Conservation (phyloP, 2,113 vertebrate genomes). For the Corythaeola cristata region DNA sequence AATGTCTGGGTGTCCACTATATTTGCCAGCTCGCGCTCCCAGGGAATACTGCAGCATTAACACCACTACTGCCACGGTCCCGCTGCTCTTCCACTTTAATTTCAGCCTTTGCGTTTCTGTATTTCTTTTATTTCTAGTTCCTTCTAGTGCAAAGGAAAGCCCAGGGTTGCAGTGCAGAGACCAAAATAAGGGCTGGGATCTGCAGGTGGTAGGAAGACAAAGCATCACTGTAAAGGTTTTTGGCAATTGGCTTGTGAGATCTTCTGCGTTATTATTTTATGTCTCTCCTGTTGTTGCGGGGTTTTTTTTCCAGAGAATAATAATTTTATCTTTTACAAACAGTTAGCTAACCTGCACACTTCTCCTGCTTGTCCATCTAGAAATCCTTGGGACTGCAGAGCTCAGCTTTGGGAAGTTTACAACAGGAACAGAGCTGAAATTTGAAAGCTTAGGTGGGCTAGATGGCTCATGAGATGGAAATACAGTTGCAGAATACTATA, state of each 20-base stretch:
- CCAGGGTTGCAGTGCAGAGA: conserved; percentile 26
- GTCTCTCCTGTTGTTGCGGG: neutral
- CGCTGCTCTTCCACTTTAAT: conserved; percentile 1
- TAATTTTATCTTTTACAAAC: conserved; percentile 71
- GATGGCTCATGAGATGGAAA: neutral
- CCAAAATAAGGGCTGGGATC: conserved; percentile 29
- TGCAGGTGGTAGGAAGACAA: conserved; percentile 40
- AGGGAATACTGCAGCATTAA: conserved; percentile 74
- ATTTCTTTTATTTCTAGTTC: neutral
- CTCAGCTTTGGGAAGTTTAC: neutral
- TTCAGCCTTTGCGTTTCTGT: neutral
- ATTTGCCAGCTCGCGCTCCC: conserved; percentile 73
- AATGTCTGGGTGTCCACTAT: conserved; percentile 78
- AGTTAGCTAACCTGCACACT: conserved; percentile 51
- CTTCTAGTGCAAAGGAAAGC: conserved; percentile 30
- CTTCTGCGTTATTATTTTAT: conserved; percentile 16
- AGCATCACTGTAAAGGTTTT: conserved; percentile 16
- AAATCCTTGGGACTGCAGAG: conserved; percentile 38
- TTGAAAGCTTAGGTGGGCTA: neutral
- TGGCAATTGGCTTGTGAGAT: conserved; percentile 54
- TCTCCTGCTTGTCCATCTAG: conserved; percentile 1
- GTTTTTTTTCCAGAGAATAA: neutral
- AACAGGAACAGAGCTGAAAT: neutral
- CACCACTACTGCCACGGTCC: conserved; percentile 45
- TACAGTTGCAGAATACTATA: neutral